phyloP scores from a whole-genome alignment of 1,140 invertebrate genomes.

The Magallana angulata region DNA sequence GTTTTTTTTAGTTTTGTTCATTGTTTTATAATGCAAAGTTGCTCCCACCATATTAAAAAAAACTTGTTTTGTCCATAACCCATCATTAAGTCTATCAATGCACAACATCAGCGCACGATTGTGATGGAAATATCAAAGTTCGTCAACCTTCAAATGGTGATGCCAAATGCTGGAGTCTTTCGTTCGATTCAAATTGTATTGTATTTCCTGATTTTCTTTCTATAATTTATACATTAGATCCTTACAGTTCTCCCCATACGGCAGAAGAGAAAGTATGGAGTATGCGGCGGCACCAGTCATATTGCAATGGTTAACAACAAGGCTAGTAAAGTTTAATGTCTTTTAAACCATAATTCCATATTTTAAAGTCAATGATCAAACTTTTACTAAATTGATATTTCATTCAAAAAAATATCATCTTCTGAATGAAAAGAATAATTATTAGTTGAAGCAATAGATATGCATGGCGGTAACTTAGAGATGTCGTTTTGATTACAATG shows the following conservation, averaged over 20 bases:
- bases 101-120: not conserved
- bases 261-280: not conserved
- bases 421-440: slow-evolving; percentile 7
- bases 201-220: not conserved
- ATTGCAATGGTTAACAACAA: not conserved
- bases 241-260: not conserved
- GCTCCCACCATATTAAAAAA: not conserved
- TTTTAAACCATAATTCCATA: not conserved
- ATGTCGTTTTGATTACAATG: not conserved
- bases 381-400: slow-evolving; percentile 12
- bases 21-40: not conserved
- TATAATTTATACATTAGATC: not conserved
- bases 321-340: not conserved
- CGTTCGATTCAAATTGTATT: not conserved
- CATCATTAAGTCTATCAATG: not conserved
- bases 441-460: not conserved
- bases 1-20: no score
- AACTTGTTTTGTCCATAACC: not conserved
- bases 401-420: not conserved
- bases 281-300: not conserved
- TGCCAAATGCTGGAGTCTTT: slow-evolving; percentile 1
- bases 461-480: not conserved
- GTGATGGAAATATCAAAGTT: not conserved
- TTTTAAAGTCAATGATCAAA: not conserved
- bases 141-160: not conserved